Evolutionary conservation across 2,113 vertebrate genomes (phyloP), one percentile per base, ranked within the genome.

Genomic region (Motacilla alba): DNA sequence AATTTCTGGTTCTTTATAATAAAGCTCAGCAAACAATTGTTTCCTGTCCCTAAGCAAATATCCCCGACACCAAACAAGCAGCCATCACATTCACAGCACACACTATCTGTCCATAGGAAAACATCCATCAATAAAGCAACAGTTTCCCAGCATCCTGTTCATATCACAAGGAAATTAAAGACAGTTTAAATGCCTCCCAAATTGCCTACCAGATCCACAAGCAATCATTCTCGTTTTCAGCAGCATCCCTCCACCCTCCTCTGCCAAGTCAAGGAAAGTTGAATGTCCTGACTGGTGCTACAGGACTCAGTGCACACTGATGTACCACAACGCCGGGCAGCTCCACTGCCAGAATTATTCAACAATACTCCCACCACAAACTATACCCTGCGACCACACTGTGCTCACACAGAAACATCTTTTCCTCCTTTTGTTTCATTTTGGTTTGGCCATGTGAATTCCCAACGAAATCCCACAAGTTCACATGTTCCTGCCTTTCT

Each of bases 11-110:
- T 66, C 52, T 64, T 89, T 59, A 67, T 92, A 83, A 96, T 93
- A 93, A 86, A 95, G 90, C 79, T 56, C 43, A 68, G 77, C 28
- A 67, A 92, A 75, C 72, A 87, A 82, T 11, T 91, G 53, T 41
- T 85, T 89, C 55, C 50, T 89, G 74, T 93, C 59, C 31, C 68
- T 41, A 12, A 81, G 60, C 55, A 93, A 93, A 87, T 78, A 86
- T 41, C 1, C 0, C 70, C 83, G 75, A 92, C 92, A 88, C 47
- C n/a, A 83, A 86, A 47, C 43, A 81, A 89, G 68, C 72, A 77
- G 27, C 59, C 70, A 83, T 30, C 67, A 28, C 63, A 77, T 67
- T 49, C 47, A 33, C 0, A 77, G 47, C 10, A 68, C n/a, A 19
- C 1, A 7, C 50, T 44, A 28, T 19, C 63, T 78, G 30, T 56